Base-by-base conservation (phyloP, 1,140 invertebrate genomes). In the Drosophila parabipectinata region DNA sequence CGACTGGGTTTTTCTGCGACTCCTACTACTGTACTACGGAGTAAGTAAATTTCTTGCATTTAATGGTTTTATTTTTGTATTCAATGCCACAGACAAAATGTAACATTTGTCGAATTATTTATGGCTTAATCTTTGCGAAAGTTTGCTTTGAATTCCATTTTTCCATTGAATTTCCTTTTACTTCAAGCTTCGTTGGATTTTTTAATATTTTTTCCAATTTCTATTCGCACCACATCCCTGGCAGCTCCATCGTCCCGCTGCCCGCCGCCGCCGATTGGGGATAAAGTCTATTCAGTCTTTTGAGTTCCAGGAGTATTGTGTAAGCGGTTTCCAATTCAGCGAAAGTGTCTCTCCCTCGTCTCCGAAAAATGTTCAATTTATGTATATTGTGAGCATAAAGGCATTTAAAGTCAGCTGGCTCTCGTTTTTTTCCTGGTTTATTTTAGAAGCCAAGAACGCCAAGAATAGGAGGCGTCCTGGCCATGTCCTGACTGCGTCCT, bases 321-420 rank as follows among this genome's bases (percentile, higher is more conserved):
- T 50, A 73, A 73, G 71, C 69, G 71, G 63, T 73, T 73, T 73
- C 71, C 71, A 73, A 73, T 73, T 76, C 72, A 56, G 41, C 60
- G 69, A 64, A 55, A 75, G 72, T 74, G 60, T 74, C 41, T 59
- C 34, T 55, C 54, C 10, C 56, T 48, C 45, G 60, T 47, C 44
- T 34, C 63, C 30, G 32, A 55, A 74, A 79, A 37, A 64, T 67
- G 55, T 80, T 84, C 67, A 73, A 77, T 77, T 74, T 73, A 84
- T 77, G 81, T 77, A 73, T 72, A 62, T 77, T 77, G 63, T 62
- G 59, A 55, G 58, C 80, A 68, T 72, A 79, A 76, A 80, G 72
- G 66, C 78, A 81, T 81, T 81, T 84, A 77, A 84, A 85, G 77
- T 80, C 64, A 44, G 62, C 61, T 57, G 61, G 8, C 41, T 10